Percentiles rank a stretch among this genome's conserved stretches.
Evolutionary conservation across 2,888 invertebrate species (phyloP).

Genomic region (Boloria euphrosyne): DNA sequence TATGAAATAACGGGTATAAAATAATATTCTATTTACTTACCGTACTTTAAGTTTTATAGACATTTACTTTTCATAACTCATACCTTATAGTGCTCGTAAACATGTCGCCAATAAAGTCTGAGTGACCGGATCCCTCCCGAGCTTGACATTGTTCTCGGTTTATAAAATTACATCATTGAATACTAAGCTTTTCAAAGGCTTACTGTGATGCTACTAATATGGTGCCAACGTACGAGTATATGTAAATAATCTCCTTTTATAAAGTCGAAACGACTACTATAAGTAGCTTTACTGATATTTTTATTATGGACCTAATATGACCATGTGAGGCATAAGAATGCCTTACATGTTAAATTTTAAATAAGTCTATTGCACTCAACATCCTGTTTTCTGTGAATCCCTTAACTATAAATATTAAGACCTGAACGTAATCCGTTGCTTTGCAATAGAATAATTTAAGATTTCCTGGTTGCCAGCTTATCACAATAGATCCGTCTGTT

Average conservation of each 20-base stretch:
- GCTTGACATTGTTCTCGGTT: conserved; percentile 59
- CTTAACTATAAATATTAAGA: conserved; percentile 42
- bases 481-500: conserved; percentile 55
- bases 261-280: conserved; percentile 7
- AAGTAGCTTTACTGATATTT: conserved; percentile 4
- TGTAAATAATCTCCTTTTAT: conserved; percentile 2
- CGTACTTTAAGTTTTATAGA: conserved; percentile 32
- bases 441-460: conserved; percentile 57
- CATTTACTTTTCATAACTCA: conserved; percentile 51
- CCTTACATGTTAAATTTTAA: neutral
- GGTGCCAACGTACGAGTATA: conserved; percentile 5
- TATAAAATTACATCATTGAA: conserved; percentile 60
- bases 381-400: conserved; percentile 30
- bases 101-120: conserved; percentile 63
- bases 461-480: conserved; percentile 51
- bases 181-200: conserved; percentile 49
- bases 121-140: conserved; percentile 53
- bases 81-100: conserved; percentile 57
- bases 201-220: conserved; percentile 20
- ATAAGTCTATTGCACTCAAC: neutral
- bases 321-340: no score
- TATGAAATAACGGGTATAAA: no score
- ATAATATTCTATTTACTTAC: neutral
- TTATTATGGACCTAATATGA: neutral
- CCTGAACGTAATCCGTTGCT: conserved; percentile 48